Percentiles rank a stretch among this genome's conserved stretches.
phyloP scores from a whole-genome alignment of 2,888 invertebrate genomes.

The Spodoptera exigua region DNA sequence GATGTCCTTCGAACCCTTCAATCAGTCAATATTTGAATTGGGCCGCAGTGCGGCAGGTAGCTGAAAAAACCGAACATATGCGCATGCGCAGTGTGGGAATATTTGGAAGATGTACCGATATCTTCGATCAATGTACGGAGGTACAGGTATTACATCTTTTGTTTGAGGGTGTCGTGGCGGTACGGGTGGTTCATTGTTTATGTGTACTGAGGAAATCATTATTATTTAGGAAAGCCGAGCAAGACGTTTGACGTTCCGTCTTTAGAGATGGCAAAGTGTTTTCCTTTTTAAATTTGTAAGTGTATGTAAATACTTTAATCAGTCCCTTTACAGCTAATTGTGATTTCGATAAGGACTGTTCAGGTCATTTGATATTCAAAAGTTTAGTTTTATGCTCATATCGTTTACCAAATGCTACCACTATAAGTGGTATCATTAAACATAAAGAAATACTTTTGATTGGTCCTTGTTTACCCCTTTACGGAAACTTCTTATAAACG shows the following conservation, averaged over 20 bases:
- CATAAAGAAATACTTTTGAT: too few relatives aligned
- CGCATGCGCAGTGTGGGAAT: conserved; percentile 65
- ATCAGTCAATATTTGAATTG: conserved; percentile 88
- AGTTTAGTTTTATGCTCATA: background rate
- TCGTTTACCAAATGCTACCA: background rate
- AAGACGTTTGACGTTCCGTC: too few relatives aligned
- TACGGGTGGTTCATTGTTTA: too few relatives aligned
- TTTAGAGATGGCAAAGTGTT: too few relatives aligned
- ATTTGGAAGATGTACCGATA: conserved; percentile 48
- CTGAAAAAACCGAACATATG: conserved; percentile 71
- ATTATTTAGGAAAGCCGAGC: too few relatives aligned
- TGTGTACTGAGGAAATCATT: too few relatives aligned
- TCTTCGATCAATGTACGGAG: conserved; percentile 23
- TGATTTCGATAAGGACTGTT: too few relatives aligned
- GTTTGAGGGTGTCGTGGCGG: conserved; percentile 18
- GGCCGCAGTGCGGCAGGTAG: conserved; percentile 60
- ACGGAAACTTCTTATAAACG: conserved; percentile 11
- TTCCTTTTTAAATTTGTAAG: too few relatives aligned
- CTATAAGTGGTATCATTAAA: conserved; percentile 26
- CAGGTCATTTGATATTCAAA: too few relatives aligned
- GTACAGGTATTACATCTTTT: conserved; percentile 25
- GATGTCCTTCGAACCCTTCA: conserved; percentile 86
- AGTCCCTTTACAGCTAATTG: too few relatives aligned
- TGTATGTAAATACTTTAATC: too few relatives aligned
- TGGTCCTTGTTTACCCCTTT: conserved; percentile 23